Evolutionary conservation across 2,888 invertebrate genomes (phyloP), one percentile per base, ranked within the genome.

Genomic region (Drosophila putrida): DNA sequence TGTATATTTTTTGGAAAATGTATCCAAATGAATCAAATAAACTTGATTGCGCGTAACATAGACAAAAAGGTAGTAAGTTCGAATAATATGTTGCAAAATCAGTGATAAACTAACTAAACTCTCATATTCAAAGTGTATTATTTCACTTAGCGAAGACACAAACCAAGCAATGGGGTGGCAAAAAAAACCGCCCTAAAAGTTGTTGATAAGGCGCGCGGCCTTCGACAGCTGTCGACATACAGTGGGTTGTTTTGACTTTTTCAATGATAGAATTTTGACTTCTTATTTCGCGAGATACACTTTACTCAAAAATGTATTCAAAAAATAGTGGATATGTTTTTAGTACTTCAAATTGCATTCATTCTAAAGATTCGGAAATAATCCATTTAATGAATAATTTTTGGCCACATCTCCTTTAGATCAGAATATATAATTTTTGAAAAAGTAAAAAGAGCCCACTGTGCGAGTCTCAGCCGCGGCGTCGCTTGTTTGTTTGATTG

Each of bases 181-280:
- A 54, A n/a, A 13, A 64, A 82, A 83, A 57, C 82, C 73, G 73
- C 83, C 82, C 82, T 62, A 8, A 20, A 20, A 9, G 13, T 43
- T 60, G 54, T 68, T 81, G 82, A 82, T 82, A 84, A 84, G 82
- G 46, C 76, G 66, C 66, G 61, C 71, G 55, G 46, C 55, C 59
- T 35, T 8, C 67, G 77, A 73, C 84, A 83, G 82, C 82, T 83
- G 82, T 69, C 58, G 64, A 53, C 36, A 20, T 20, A 20, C 20
- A 20, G 20, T 20, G 20, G 20, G 20, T 20, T 20, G 20, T 20
- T 20, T 3, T 20, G 2, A 20, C 20, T 20, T 2, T 20, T 20
- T 20, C 20, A 3, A 20, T 20, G 20, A 2, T 3, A 20, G 3
- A 20, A 2, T 20, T 20, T 3, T 20, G 20, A 3, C 20, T 20